Evolutionary conservation across 2,113 vertebrate species (phyloP).

Genomic region (Nettapus auritus): DNA sequence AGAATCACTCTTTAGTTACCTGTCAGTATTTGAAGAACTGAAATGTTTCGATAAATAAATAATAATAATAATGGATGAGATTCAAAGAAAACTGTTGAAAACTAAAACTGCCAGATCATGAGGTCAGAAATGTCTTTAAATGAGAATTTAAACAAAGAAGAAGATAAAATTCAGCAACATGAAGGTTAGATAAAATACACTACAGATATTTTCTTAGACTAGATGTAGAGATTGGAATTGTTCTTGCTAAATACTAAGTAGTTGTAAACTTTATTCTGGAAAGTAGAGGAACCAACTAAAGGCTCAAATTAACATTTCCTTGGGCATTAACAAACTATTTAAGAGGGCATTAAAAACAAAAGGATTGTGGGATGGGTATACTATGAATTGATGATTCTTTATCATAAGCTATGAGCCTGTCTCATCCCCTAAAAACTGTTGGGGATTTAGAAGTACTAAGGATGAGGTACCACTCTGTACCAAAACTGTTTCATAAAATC

Average conservation of each 20-base stretch:
- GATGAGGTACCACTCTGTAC: background rate
- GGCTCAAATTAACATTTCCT: background rate
- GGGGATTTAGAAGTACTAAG: background rate
- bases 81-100: background rate
- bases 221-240: background rate
- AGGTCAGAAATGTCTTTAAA: background rate
- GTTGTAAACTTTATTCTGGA: background rate
- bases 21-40: background rate
- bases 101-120: background rate
- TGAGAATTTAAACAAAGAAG: background rate
- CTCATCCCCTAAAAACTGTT: background rate
- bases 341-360: background rate
- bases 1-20: background rate
- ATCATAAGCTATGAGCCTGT: background rate
- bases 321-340: background rate
- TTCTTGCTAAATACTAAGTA: background rate
- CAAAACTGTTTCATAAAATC: background rate
- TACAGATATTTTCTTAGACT: background rate
- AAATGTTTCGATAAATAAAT: background rate
- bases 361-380: background rate
- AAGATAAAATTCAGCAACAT: background rate
- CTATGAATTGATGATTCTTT: background rate
- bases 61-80: background rate
- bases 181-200: background rate
- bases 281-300: background rate